Evolutionary conservation across 2,113 vertebrate species (phyloP).

Genomic region (Pluvianellus socialis): DNA sequence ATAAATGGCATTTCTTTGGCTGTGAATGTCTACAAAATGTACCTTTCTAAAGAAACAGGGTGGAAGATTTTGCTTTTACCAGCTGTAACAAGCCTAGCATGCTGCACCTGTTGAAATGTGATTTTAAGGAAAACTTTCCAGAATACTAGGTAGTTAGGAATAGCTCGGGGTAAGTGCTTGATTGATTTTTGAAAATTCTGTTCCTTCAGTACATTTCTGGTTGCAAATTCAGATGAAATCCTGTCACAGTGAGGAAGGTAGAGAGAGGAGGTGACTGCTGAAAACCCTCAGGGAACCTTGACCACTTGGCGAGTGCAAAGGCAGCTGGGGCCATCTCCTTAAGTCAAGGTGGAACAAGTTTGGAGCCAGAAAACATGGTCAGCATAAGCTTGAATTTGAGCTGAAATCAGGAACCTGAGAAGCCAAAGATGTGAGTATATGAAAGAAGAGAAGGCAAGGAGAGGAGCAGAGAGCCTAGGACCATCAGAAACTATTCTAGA

Average conservation of each 20-base stretch:
- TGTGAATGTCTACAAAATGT: neutral
- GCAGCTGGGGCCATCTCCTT: neutral
- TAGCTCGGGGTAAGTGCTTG: neutral
- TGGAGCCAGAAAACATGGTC: neutral
- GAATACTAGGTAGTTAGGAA: neutral
- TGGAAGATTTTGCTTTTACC: neutral
- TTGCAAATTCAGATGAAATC: neutral
- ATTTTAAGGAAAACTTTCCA: neutral
- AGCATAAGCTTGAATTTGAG: neutral
- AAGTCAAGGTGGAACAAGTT: neutral
- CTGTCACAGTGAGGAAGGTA: neutral
- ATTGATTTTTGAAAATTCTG: neutral
- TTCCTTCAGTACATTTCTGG: neutral
- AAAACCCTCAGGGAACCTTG: neutral
- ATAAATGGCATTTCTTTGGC: neutral
- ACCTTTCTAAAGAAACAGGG: neutral
- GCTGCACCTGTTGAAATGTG: neutral
- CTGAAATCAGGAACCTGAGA: neutral
- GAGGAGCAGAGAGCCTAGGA: neutral
- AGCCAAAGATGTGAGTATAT: neutral
- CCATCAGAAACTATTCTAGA: neutral
- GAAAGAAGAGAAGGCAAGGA: neutral
- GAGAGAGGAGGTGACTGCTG: neutral
- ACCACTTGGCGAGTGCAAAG: neutral
- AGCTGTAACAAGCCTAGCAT: neutral